Evolutionary conservation across 2,797 vertebrate genomes (phyloP).

Genomic region (Enteromius viviparus): DNA sequence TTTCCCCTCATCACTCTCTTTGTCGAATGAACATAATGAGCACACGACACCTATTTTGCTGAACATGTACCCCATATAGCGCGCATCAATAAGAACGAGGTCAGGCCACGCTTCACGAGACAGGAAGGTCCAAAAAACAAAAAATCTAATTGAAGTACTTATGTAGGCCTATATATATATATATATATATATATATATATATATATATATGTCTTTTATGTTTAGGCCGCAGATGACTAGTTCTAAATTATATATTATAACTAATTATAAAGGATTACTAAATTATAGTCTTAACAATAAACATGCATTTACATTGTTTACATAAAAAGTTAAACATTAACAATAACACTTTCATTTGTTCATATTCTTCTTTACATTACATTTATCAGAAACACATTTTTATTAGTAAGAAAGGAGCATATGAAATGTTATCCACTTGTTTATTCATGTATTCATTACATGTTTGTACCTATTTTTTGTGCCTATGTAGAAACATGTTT

Average conservation of each 20-base stretch:
- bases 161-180: not conserved
- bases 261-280: too few species aligned
- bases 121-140: not conserved
- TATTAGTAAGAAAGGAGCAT: not conserved
- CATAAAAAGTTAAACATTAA: not conserved
- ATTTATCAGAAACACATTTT: not conserved
- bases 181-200: too few species aligned
- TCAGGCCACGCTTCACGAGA: not conserved
- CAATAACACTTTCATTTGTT: not conserved
- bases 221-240: not conserved
- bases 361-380: not conserved
- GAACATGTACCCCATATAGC: slow-evolving; percentile 32
- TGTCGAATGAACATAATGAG: slow-evolving; percentile 32
- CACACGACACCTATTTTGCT: slow-evolving; percentile 39
- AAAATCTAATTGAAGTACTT: not conserved
- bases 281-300: not conserved
- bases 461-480: too few species aligned
- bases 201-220: not conserved
- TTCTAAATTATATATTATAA: not conserved
- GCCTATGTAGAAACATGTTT: not conserved
- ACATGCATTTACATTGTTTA: not conserved
- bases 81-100: not conserved
- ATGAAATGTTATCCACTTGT: not conserved
- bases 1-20: slow-evolving; percentile 40
- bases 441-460: not conserved